Percentiles rank a stretch among this genome's conserved stretches.
Conservation (phyloP, 2,797 vertebrate species). For the Iguana delicatissima region DNA sequence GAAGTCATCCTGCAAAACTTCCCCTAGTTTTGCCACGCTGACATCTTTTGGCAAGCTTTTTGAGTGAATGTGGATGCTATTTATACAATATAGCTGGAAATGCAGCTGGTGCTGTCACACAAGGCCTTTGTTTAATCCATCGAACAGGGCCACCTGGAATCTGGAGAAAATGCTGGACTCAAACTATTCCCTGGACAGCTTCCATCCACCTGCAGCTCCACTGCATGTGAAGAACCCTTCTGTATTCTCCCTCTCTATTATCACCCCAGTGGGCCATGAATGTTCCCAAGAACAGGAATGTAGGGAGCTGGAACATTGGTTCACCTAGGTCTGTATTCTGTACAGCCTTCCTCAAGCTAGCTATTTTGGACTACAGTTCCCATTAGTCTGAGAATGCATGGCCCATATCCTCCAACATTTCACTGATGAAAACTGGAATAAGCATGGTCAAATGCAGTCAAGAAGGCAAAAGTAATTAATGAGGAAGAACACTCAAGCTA, state of each 20-base stretch:
- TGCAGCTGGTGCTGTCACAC: not conserved
- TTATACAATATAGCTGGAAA: not conserved
- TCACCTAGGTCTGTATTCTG: not conserved
- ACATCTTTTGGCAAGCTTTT: not conserved
- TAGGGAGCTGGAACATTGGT: not conserved
- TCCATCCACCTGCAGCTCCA: constrained; percentile 3
- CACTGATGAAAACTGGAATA: too few species aligned
- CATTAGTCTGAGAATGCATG: not conserved
- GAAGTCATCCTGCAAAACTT: not conserved
- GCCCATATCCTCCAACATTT: not conserved
- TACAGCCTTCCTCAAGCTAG: not conserved
- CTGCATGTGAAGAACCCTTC: not conserved
- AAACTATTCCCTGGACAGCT: not conserved
- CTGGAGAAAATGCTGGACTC: not conserved
- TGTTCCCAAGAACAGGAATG: not conserved
- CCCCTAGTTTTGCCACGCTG: not conserved
- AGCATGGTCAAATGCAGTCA: too few species aligned
- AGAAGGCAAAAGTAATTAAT: too few species aligned
- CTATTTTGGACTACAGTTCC: not conserved
- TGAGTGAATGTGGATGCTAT: not conserved
- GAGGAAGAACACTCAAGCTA: too few species aligned
- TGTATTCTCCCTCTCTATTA: not conserved
- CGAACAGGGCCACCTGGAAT: not conserved
- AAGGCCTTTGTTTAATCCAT: not conserved
- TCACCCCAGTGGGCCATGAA: not conserved